phyloP scores from a whole-genome alignment of 1,140 invertebrate genomes.

The Melanaphis sacchari region DNA sequence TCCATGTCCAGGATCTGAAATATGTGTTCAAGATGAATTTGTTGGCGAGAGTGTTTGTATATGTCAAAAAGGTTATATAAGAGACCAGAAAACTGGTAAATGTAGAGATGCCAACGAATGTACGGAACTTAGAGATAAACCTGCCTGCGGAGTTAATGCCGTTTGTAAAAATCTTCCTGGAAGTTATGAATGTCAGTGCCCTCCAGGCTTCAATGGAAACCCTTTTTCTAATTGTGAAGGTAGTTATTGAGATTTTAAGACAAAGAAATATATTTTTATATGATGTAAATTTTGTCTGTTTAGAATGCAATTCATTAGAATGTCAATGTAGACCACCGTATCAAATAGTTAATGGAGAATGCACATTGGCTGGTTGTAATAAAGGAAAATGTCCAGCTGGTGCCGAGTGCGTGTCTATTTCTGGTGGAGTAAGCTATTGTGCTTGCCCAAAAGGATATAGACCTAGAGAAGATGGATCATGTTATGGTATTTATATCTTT shows the following conservation, averaged over 20 bases:
- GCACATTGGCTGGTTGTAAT: slow-evolving; percentile 83
- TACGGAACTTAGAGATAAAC: slow-evolving; percentile 73
- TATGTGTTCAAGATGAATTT: slow-evolving; percentile 79
- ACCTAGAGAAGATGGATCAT: slow-evolving; percentile 76
- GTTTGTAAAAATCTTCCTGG: slow-evolving; percentile 92
- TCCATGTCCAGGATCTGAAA: slow-evolving; percentile 83
- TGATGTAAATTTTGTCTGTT: slow-evolving; percentile 58
- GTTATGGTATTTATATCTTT: slow-evolving; percentile 66
- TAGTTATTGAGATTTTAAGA: slow-evolving; percentile 60
- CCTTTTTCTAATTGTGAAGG: slow-evolving; percentile 82
- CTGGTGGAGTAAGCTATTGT: slow-evolving; percentile 88
- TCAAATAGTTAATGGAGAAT: slow-evolving; percentile 80
- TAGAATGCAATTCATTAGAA: slow-evolving; percentile 80
- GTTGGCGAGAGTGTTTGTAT: slow-evolving; percentile 81
- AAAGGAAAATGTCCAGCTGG: slow-evolving; percentile 79
- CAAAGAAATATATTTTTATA: not conserved
- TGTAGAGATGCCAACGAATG: slow-evolving; percentile 92
- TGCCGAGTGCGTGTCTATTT: slow-evolving; percentile 86
- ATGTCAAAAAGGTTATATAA: slow-evolving; percentile 81
- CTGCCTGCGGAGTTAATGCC: slow-evolving; percentile 83
- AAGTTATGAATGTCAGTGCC: slow-evolving; percentile 92
- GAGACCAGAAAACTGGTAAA: slow-evolving; percentile 74
- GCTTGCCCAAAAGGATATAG: slow-evolving; percentile 84
- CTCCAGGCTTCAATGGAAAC: slow-evolving; percentile 85
- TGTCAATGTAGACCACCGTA: slow-evolving; percentile 88